Percentiles rank a stretch among this genome's conserved stretches.
Conservation (phyloP, 2,888 invertebrate species). For the Chesias legatella region DNA sequence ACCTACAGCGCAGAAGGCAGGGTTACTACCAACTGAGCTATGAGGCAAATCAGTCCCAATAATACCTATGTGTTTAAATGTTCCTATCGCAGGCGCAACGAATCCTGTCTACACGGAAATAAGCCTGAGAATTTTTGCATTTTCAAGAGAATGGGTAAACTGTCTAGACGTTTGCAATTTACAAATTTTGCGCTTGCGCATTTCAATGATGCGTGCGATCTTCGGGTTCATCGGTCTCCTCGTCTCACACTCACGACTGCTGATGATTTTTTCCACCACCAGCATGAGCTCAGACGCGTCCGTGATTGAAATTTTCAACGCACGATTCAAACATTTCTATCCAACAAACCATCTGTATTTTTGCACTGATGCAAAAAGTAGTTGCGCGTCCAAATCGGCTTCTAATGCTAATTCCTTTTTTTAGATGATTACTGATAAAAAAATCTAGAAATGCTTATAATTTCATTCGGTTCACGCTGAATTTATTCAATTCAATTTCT, state of each 20-base stretch:
- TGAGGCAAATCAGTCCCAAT: no score
- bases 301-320: conserved; percentile 72
- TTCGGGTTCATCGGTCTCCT: conserved; percentile 67
- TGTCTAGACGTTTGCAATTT: conserved; percentile 73
- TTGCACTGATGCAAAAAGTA: conserved; percentile 66
- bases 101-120: conserved; percentile 45
- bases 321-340: conserved; percentile 47
- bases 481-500: conserved; percentile 26
- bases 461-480: conserved; percentile 52
- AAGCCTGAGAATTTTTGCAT: conserved; percentile 47
- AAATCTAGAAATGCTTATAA: conserved; percentile 48
- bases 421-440: conserved; percentile 23
- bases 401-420: conserved; percentile 54
- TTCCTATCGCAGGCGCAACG: conserved; percentile 50
- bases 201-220: conserved; percentile 68
- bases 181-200: conserved; percentile 70
- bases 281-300: conserved; percentile 45
- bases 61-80: no score
- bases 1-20: no score
- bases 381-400: conserved; percentile 44
- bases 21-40: no score
- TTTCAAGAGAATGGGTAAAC: conserved; percentile 51
- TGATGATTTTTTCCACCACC: conserved; percentile 47
- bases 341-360: conserved; percentile 52
- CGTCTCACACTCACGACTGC: conserved; percentile 49